Evolutionary conservation across 2,113 vertebrate genomes (phyloP).

Genomic region (Ammodytes marinus): DNA sequence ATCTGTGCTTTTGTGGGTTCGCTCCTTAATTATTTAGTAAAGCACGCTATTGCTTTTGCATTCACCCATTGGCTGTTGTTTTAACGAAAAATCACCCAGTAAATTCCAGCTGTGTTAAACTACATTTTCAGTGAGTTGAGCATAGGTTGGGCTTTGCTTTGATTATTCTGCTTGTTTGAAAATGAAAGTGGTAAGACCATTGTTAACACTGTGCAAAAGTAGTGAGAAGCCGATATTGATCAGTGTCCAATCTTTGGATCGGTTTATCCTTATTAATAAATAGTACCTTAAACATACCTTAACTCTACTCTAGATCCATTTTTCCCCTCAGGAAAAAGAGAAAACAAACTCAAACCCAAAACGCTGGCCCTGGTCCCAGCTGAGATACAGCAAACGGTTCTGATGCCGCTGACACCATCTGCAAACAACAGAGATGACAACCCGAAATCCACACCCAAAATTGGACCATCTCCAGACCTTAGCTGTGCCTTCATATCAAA

Average conservation of each 20-base stretch:
- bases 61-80: background rate
- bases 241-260: background rate
- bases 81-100: background rate
- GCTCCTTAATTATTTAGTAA: background rate
- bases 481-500: background rate
- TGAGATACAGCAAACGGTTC: constrained; percentile 5
- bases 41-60: background rate
- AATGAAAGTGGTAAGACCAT: background rate
- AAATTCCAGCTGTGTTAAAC: background rate
- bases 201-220: background rate
- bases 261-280: background rate
- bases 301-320: background rate
- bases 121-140: too few relatives aligned
- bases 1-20: background rate
- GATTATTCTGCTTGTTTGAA: background rate
- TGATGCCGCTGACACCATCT: background rate
- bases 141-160: background rate
- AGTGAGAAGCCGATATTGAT: background rate
- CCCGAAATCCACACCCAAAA: constrained; percentile 23
- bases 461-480: background rate
- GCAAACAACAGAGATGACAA: constrained; percentile 13
- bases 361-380: background rate
- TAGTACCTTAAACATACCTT: background rate
- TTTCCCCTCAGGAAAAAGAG: too few relatives aligned
- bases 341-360: background rate